These are phyloP conservation scores for Diabrotica undecimpunctata DNA, from an alignment of 1,140 invertebrate species.

Conservation along the genomic window DNA sequence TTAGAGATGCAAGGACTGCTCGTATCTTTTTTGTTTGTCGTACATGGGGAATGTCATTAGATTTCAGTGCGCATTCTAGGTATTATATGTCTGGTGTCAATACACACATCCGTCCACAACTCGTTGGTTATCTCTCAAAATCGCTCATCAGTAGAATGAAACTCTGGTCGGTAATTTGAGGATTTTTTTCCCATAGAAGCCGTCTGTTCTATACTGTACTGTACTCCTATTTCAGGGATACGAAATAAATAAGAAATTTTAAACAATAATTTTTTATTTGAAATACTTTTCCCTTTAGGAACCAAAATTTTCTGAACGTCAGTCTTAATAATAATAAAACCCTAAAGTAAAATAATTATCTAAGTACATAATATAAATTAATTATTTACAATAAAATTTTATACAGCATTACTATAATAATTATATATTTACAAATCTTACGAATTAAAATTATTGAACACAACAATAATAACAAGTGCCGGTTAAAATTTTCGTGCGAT, in stretches of 20 bases:
- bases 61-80: too few relatives aligned
- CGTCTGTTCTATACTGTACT: too few relatives aligned
- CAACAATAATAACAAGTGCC: constrained; percentile 15
- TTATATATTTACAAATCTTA: constrained; percentile 20
- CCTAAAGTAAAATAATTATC: constrained; percentile 41
- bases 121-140: too few relatives aligned
- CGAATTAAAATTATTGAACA: constrained; percentile 18
- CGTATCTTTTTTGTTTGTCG: too few relatives aligned
- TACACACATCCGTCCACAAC: too few relatives aligned
- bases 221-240: too few relatives aligned
- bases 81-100: too few relatives aligned
- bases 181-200: too few relatives aligned
- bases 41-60: too few relatives aligned
- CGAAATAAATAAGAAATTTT: neutral
- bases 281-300: constrained; percentile 45
- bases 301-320: constrained; percentile 45
- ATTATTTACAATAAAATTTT: constrained; percentile 41
- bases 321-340: constrained; percentile 47
- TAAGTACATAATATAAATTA: constrained; percentile 46
- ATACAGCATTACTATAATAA: constrained; percentile 34
- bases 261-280: constrained; percentile 42
- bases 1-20: too few relatives aligned
- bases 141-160: too few relatives aligned
- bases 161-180: too few relatives aligned
- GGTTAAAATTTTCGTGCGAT: constrained; percentile 13